Evolutionary conservation across 30 jellyfish, hydroid and myxozoan species (phyloP), one percentile per base, ranked within the genome.

Genomic region (Chironex yamaguchii): DNA sequence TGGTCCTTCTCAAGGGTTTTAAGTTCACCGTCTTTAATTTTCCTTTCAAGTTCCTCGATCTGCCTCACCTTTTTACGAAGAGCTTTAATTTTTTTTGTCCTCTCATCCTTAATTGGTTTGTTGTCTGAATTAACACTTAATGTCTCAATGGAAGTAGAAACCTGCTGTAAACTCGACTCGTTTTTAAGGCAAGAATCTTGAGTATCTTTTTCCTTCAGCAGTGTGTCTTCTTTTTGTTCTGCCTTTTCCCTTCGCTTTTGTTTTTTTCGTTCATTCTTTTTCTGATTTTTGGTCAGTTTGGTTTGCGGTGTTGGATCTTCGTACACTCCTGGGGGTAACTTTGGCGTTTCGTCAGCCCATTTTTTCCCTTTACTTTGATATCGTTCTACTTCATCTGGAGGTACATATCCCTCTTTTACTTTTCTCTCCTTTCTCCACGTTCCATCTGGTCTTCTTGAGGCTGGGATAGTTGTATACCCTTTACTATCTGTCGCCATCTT

Each of bases 381-480:
- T 35, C 89, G 78, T 52, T 85, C 96, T n/a, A 76, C 97, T 85
- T 96, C 99, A 71, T 96, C 99, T 1, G 95, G 98, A 1, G 97
- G 97, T 2, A 96, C 97, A 58, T 91, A 96, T 13, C 99, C 99
- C 27, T 94, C 97, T 71, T 91, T 96, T 3, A 96, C 98, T 30
- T 71, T 84, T 22, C 96, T 79, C 35, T 91, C 98, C 66, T 91
- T 96, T 54, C 99, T 67, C 98, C 98, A 89, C 1, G 99, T 81
- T 53, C 99, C 99, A 67, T 96, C 99, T 0, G 99, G 99, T 71
- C 99, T 82, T 73, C 74, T 84, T 12, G 97, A 54, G 0, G 99
- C 96, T 35, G 98, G 97, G 1, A 93, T 93, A 4, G 88, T 69
- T 4, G 96, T 88, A 34, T 28, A 68, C 11, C 67, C 21, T 12